These are phyloP conservation scores for Oryzias dopingdopingensis DNA, from an alignment of 2,797 vertebrate species.

Conservation along the genomic window DNA sequence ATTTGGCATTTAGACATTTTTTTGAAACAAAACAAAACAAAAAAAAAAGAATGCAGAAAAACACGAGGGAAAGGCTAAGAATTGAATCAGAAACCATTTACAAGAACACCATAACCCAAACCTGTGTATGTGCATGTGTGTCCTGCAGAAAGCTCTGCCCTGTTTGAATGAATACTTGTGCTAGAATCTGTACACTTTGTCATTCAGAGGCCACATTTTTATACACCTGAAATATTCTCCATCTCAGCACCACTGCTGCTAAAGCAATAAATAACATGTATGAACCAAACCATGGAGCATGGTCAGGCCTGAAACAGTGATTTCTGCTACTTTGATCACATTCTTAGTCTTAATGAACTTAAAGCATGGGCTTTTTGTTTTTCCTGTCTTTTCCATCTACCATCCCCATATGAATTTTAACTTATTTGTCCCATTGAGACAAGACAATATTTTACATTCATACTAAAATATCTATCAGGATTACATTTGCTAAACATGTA, in stretches of 20 bases:
- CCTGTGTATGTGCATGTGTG: neutral
- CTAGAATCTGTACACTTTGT: conserved; percentile 26
- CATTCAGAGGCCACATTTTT: conserved; percentile 49
- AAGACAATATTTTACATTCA: conserved; percentile 67
- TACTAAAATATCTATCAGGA: conserved; percentile 50
- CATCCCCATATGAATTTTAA: conserved; percentile 22
- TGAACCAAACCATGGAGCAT: conserved; percentile 28
- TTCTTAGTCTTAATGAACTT: conserved; percentile 59
- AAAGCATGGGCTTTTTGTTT: conserved; percentile 47
- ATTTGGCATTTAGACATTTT: no score
- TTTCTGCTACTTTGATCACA: conserved; percentile 72
- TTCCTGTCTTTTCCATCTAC: conserved; percentile 20
- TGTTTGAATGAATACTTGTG: conserved; percentile 30
- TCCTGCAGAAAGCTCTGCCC: conserved; percentile 16
- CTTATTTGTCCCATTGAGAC: conserved; percentile 29
- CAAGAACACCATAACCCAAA: neutral
- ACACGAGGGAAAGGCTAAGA: conserved; percentile 12
- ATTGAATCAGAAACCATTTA: conserved; percentile 9
- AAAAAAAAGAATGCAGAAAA: conserved; percentile 9
- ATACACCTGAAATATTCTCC: conserved; percentile 33
- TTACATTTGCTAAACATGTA: conserved; percentile 69
- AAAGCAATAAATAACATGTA: conserved; percentile 65
- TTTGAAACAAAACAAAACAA: neutral
- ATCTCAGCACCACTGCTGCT: conserved; percentile 31
- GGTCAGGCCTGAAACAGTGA: conserved; percentile 64